phyloP scores from a whole-genome alignment of 2,113 vertebrate genomes.

The Emberiza fucata region DNA sequence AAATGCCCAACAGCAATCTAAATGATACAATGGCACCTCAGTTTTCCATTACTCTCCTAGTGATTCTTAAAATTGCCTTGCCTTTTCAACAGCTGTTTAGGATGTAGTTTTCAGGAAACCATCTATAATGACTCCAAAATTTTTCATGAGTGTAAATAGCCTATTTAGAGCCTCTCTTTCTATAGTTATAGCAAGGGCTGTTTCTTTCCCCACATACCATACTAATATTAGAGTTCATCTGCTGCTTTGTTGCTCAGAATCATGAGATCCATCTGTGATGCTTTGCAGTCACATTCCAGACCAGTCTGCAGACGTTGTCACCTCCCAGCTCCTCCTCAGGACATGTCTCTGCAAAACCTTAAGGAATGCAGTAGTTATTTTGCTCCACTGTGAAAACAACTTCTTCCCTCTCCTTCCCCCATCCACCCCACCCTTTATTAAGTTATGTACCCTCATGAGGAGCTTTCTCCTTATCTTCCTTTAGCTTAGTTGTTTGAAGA shows the following conservation, averaged over 20 bases:
- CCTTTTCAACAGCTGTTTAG: background rate
- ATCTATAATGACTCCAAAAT: background rate
- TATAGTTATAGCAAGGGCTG: background rate
- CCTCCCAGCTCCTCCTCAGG: background rate
- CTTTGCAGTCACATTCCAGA: background rate
- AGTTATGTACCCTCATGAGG: background rate
- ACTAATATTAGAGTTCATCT: slow-evolving; percentile 42
- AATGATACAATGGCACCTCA: background rate
- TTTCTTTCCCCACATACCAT: background rate
- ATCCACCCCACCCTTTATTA: background rate
- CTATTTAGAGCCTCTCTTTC: background rate
- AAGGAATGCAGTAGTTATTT: background rate
- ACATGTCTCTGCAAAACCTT: background rate
- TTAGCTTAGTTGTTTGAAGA: background rate
- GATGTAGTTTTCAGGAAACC: background rate
- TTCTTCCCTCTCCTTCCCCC: background rate
- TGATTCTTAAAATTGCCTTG: background rate
- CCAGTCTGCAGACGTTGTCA: background rate
- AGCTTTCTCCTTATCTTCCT: background rate
- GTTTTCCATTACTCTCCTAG: background rate
- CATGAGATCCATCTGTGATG: background rate
- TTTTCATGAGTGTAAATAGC: background rate
- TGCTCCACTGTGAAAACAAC: background rate
- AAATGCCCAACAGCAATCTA: background rate
- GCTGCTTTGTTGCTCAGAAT: background rate